Evolutionary conservation across 2,888 invertebrate genomes (phyloP).

Genomic region (Chouioia cunea): DNA sequence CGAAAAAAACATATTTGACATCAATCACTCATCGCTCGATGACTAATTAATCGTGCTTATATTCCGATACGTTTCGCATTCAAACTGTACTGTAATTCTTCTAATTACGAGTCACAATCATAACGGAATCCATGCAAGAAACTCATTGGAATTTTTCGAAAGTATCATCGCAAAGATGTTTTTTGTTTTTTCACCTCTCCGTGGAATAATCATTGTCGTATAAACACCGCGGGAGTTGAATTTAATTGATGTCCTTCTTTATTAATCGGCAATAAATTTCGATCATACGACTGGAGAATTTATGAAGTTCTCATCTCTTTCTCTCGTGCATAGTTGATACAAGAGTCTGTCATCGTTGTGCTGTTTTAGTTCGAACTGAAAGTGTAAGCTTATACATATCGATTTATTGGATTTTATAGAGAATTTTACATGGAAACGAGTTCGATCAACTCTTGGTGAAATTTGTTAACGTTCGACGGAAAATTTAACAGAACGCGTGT

Average conservation of each 20-base stretch:
- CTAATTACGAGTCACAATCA: constrained; percentile 7
- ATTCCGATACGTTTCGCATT: too few species aligned
- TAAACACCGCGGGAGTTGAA: constrained; percentile 46
- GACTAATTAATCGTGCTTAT: too few species aligned
- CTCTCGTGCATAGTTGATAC: background rate
- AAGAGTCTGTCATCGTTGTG: too few species aligned
- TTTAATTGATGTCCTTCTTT: constrained; percentile 53
- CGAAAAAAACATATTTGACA: too few species aligned
- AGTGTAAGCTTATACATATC: too few species aligned
- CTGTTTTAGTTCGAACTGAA: too few species aligned
- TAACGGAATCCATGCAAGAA: constrained; percentile 24
- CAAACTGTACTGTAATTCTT: too few species aligned
- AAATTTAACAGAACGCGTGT: too few species aligned
- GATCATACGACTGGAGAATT: constrained; percentile 59
- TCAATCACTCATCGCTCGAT: too few species aligned
- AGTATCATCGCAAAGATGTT: background rate
- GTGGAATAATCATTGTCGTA: too few species aligned
- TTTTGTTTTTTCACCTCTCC: too few species aligned
- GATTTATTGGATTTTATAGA: too few species aligned
- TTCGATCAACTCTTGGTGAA: constrained; percentile 34
- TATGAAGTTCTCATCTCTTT: constrained; percentile 55
- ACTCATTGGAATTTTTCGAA: constrained; percentile 28
- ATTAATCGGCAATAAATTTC: constrained; percentile 64
- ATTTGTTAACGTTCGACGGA: constrained; percentile 5
- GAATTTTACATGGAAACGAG: background rate